Evolutionary conservation across 53 echinoderm and acorn worm species (phyloP), one percentile per base, ranked within the genome.

Genomic region (Antedon mediterranea): DNA sequence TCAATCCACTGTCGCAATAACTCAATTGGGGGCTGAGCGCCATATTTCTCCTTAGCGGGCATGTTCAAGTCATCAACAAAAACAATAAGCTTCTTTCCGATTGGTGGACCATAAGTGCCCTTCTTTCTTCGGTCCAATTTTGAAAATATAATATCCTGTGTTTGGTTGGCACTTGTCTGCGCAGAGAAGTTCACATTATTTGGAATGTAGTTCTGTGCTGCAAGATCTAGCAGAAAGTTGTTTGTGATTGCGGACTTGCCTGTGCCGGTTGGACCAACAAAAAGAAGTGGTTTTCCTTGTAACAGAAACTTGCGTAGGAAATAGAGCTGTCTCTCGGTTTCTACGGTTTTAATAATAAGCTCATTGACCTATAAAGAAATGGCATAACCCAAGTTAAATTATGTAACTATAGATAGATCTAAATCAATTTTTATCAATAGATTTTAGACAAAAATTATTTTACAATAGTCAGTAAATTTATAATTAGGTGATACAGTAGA

Each of bases 31-130:
- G 95, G 93, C 34, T 93, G 93, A 29, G 93, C 93, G 28, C 93
- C 93, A 90, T 93, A 93, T 76, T 84, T 93, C 82, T 94, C 95
- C 80, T 90, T 94, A 72, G 90, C 87, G 43, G 95, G 95, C 95
- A 94, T 94, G 73, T 94, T 94, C 23, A 94, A 84, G 57, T 94
- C 95, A 84, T 94, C 95, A 20, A 94, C 95, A 89, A 94, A 94
- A 43, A 91, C 89, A 0, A 94, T 82, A 76, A 91, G 83, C 32
- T 91, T 94, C 87, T 91, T 94, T 5, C 95, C 95, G 14, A 87
- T 82, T n/a, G 87, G 79, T 0, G 95, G 95, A 11, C 95, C 95
- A 85, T 94, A 94, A 0, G 89, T 87, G 30, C 95, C 89, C 78
- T 89, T 94, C 78, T 84, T 91, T 74, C 95, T 82, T 92, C 92